Evolutionary conservation across 2,888 invertebrate genomes (phyloP), one percentile per base, ranked within the genome.

Genomic region (Galeopsomyia nigrocyanea): DNA sequence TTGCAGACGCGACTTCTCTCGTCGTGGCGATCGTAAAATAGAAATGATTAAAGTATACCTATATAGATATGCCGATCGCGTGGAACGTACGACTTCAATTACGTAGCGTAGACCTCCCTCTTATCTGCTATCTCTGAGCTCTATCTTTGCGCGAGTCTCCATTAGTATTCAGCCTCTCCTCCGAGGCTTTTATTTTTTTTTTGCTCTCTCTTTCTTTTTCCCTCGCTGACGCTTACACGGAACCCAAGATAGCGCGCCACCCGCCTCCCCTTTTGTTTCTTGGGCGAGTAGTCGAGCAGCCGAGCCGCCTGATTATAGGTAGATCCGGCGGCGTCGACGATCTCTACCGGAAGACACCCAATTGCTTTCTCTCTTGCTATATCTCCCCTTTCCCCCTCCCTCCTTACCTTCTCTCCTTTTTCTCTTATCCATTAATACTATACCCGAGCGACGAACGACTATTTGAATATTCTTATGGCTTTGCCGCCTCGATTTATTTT

Each of bases 131-230:
- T 68, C 62, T 21, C 17, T 39, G 19, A 51, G 50, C 63, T 70
- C 10, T 70, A 69, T 63, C 69, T 69, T 17, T 26, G 57, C 49
- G 9, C n/a, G 9, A 9, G 21, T 17, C 56, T 53, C 70, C 60
- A 70, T 70, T 70, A 70, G 70, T 60, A 70, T 70, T 70, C 53
- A 57, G 58, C 58, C 50, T 65, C 53, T 65, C 39, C 7, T 10
- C 7, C 39, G 39, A 39, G 39, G 10, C 39, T 39, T 39, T 39
- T 39, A 9, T 10, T 39, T 39, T 39, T 10, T 39, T 10, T n/a
- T n/a, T n/a, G n/a, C n/a, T n/a, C n/a, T n/a, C n/a, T n/a, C n/a
- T n/a, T 39, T 10, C 39, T 39, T 10, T 39, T 39, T 39, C 39
- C 2, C 26, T 39, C 39, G 10, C 39, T 39, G 13, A 39, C 1